Percentiles rank a stretch among this genome's conserved stretches.
Evolutionary conservation across 2,797 vertebrate genomes (phyloP).

Genomic region (Phrynocephalus vlangalii): DNA sequence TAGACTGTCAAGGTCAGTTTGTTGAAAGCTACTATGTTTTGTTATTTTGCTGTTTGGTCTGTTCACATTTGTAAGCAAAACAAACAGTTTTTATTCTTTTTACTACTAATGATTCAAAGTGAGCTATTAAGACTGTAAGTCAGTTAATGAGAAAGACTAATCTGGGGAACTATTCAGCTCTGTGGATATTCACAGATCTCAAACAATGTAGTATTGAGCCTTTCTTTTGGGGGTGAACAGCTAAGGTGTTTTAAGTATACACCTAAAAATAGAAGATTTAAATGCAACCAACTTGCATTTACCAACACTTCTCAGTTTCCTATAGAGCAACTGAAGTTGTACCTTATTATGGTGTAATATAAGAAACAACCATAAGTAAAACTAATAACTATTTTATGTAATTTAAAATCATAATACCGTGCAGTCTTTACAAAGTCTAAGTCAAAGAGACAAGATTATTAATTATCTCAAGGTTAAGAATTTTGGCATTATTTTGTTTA

Average conservation of each 20-base stretch:
- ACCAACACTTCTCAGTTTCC: neutral
- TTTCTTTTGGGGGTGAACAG: neutral
- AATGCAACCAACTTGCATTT: neutral
- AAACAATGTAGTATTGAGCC: too few relatives aligned
- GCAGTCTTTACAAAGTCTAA: neutral
- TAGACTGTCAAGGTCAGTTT: too few relatives aligned
- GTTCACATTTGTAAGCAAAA: too few relatives aligned
- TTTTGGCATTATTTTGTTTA: neutral
- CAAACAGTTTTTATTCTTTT: too few relatives aligned
- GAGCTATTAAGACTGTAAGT: too few relatives aligned
- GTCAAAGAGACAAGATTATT: neutral
- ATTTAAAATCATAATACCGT: neutral
- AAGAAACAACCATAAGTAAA: neutral
- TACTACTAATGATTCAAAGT: too few relatives aligned
- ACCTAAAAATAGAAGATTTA: neutral
- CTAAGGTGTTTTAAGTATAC: neutral
- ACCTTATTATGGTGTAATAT: neutral
- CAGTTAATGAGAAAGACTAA: too few relatives aligned
- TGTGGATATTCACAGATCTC: too few relatives aligned
- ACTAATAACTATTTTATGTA: neutral
- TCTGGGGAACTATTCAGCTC: too few relatives aligned
- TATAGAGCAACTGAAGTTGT: neutral
- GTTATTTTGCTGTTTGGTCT: too few relatives aligned
- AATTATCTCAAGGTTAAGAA: slow-evolving; percentile 11
- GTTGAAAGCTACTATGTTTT: too few relatives aligned